Percentiles rank a stretch among this genome's conserved stretches.
Evolutionary conservation across 2,888 invertebrate species (phyloP).

Genomic region (Quadriops clusia): DNA sequence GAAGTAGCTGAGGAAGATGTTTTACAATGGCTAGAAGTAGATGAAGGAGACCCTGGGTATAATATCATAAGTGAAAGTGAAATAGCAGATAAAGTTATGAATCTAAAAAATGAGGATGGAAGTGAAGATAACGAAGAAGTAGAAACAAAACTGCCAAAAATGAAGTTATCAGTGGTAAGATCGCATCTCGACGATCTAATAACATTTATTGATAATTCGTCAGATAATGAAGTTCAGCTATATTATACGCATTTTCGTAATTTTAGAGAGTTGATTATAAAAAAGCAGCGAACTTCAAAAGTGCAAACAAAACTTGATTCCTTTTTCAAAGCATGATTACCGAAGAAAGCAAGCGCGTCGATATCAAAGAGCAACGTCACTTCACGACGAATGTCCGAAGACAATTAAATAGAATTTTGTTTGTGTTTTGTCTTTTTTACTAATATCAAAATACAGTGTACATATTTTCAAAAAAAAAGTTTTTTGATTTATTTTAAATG

Average conservation of each 20-base stretch:
- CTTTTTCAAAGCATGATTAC: too few relatives aligned
- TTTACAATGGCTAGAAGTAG: slow-evolving; percentile 7
- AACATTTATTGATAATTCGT: slow-evolving; percentile 10
- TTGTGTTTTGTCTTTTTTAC: too few relatives aligned
- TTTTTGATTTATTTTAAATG: too few relatives aligned
- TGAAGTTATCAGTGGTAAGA: slow-evolving; percentile 10
- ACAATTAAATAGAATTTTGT: too few relatives aligned
- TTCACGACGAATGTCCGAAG: too few relatives aligned
- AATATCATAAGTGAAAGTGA: slow-evolving; percentile 7
- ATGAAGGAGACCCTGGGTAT: slow-evolving; percentile 9
- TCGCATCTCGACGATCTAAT: slow-evolving; percentile 10
- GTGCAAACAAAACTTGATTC: too few relatives aligned
- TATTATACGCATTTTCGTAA: slow-evolving; percentile 9
- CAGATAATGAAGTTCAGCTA: slow-evolving; percentile 9
- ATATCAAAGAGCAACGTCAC: too few relatives aligned
- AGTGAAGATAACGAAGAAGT: slow-evolving; percentile 9
- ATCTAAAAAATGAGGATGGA: slow-evolving; percentile 3
- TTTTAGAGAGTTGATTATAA: slow-evolving; percentile 9
- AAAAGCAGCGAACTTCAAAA: too few relatives aligned
- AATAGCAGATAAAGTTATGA: slow-evolving; percentile 8
- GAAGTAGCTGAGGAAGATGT: slow-evolving; percentile 9
- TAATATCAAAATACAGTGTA: too few relatives aligned
- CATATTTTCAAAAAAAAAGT: too few relatives aligned
- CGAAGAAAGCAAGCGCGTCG: too few relatives aligned
- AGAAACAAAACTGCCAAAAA: slow-evolving; percentile 9